These are phyloP conservation scores for Strigamia maritima DNA, from an alignment of 2,888 invertebrate species.

Conservation along the genomic window DNA sequence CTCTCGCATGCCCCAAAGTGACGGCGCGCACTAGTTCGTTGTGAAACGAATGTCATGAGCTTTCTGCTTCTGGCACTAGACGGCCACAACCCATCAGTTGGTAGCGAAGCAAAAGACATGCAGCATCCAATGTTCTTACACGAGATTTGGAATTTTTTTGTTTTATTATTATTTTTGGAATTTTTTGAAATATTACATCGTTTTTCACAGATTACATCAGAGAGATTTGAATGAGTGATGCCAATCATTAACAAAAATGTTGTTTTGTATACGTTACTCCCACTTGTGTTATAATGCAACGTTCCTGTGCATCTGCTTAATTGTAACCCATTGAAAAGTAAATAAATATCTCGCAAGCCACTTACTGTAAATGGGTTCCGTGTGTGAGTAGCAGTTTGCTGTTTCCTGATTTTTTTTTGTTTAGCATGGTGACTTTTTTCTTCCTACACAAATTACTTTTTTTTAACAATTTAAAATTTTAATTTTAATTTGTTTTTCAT, in stretches of 20 bases:
- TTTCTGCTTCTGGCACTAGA: slow-evolving; percentile 15
- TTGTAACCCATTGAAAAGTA: slow-evolving; percentile 10
- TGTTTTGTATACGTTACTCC: not conserved
- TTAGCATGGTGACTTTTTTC: not conserved
- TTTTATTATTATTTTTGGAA: not conserved
- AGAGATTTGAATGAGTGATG: not conserved
- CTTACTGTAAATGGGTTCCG: slow-evolving; percentile 15
- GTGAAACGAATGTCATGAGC: slow-evolving; percentile 5
- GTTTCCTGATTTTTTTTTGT: not conserved
- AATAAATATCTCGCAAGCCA: slow-evolving; percentile 6
- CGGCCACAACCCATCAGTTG: slow-evolving; percentile 10
- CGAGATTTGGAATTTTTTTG: not conserved
- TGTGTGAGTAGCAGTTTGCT: slow-evolving; percentile 4
- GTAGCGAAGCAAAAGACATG: not conserved
- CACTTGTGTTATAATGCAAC: not conserved
- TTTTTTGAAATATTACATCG: not conserved
- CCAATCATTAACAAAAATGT: not conserved
- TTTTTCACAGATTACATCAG: no score
- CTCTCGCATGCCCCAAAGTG: not conserved
- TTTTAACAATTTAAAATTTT: no score
- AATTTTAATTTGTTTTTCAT: no score
- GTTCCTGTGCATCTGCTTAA: not conserved
- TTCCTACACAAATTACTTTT: not conserved
- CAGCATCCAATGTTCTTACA: not conserved
- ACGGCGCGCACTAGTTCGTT: not conserved